These are phyloP conservation scores for Pluvialis apricaria DNA, from an alignment of 2,113 vertebrate genomes.

Conservation along the genomic window DNA sequence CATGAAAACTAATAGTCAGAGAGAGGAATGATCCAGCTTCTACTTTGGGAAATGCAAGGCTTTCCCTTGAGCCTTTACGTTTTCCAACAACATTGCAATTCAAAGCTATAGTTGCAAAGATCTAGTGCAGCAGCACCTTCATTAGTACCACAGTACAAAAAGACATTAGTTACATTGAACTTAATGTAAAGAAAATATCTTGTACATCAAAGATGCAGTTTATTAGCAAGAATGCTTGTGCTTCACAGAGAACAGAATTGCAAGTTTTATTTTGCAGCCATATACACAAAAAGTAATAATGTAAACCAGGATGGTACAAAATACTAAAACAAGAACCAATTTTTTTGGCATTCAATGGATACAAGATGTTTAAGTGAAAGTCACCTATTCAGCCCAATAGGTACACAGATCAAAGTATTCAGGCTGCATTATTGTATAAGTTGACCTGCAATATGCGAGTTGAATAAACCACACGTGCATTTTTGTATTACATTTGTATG, in stretches of 20 bases:
- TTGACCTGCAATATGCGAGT: neutral
- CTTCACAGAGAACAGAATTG: neutral
- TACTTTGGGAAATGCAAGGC: neutral
- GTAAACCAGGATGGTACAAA: neutral
- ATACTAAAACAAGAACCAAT: neutral
- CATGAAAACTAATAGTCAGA: neutral
- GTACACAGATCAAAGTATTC: neutral
- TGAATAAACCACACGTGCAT: neutral
- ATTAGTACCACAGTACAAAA: neutral
- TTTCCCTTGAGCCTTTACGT: neutral
- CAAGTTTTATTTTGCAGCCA: neutral
- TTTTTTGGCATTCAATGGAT: neutral
- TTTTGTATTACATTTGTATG: neutral
- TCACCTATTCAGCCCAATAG: neutral
- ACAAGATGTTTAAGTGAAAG: neutral
- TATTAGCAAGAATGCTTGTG: neutral
- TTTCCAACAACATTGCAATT: neutral
- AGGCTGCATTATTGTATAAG: neutral
- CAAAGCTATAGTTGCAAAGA: neutral
- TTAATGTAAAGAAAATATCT: neutral
- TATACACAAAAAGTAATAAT: neutral
- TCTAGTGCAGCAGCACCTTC: neutral
- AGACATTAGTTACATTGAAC: neutral
- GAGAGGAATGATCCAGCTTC: neutral
- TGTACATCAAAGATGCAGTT: neutral